Conservation (phyloP, 1,140 invertebrate genomes). For the Drosophila ambigua region DNA sequence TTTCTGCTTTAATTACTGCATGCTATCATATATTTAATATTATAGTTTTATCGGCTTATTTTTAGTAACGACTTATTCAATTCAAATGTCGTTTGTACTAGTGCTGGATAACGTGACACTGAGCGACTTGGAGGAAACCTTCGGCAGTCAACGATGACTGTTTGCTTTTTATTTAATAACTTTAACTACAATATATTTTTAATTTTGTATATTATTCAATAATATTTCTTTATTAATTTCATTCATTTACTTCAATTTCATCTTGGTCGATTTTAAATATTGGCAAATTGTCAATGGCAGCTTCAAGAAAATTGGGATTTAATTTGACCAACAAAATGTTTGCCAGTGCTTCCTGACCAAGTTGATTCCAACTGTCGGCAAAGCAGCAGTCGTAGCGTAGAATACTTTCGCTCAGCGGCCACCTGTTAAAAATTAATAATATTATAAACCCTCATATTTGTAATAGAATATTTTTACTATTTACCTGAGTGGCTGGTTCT, state of each 20-base stretch:
- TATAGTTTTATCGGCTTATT: background rate
- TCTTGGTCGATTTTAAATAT: background rate
- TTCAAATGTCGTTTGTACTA: background rate
- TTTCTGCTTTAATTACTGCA: background rate
- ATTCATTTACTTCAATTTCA: too few species aligned
- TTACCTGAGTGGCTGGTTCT: slow-evolving; percentile 30
- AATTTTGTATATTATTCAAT: too few species aligned
- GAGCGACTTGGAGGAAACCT: too few species aligned
- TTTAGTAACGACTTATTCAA: slow-evolving; percentile 1
- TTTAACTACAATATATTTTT: too few species aligned
- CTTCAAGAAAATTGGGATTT: background rate
- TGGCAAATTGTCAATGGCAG: background rate
- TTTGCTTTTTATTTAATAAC: too few species aligned
- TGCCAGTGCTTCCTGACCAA: slow-evolving; percentile 9
- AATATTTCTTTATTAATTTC: too few species aligned
- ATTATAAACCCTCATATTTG: background rate
- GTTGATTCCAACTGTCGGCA: slow-evolving; percentile 14
- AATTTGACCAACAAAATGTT: slow-evolving; percentile 21
- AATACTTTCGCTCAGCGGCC: slow-evolving; percentile 17
- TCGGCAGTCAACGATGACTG: too few species aligned
- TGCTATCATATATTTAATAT: background rate
- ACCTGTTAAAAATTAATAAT: background rate
- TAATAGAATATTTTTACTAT: slow-evolving; percentile 1
- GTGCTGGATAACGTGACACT: too few species aligned
- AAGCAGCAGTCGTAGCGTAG: slow-evolving; percentile 8